Percentiles rank a stretch among this genome's conserved stretches.
phyloP scores from a whole-genome alignment of 2,888 invertebrate species.

The Branchinecta sandiegonensis region DNA sequence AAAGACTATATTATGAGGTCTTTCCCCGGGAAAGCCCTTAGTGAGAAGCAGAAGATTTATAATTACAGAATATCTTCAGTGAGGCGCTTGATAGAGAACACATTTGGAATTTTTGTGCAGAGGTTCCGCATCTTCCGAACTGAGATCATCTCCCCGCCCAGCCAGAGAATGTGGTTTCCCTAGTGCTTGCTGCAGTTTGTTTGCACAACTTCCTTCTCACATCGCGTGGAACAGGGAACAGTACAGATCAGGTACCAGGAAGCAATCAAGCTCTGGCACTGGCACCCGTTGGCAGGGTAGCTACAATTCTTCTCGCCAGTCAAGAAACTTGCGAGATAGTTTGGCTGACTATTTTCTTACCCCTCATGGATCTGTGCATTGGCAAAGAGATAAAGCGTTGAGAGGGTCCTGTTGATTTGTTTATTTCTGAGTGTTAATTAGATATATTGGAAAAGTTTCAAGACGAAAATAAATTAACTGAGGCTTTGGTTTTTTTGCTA shows the following conservation, averaged over 20 bases:
- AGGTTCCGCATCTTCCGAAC: slow-evolving; percentile 15
- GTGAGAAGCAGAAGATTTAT: slow-evolving; percentile 16
- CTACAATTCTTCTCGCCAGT: too few relatives aligned
- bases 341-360: too few relatives aligned
- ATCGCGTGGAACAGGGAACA: not conserved
- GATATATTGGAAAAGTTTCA: too few relatives aligned
- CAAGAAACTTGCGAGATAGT: too few relatives aligned
- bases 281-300: too few relatives aligned
- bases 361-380: too few relatives aligned
- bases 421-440: too few relatives aligned
- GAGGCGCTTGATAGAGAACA: slow-evolving; percentile 22
- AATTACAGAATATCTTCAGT: not conserved
- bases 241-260: not conserved
- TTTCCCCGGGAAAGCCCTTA: slow-evolving; percentile 19
- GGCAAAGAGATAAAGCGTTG: too few relatives aligned
- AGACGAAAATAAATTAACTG: too few relatives aligned
- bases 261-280: too few relatives aligned
- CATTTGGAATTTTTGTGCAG: slow-evolving; percentile 21
- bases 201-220: slow-evolving; percentile 17
- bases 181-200: slow-evolving; percentile 18
- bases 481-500: too few relatives aligned
- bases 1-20: slow-evolving; percentile 23
- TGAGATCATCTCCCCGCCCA: slow-evolving; percentile 14
- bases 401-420: too few relatives aligned
- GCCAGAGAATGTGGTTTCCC: slow-evolving; percentile 17